Base-by-base conservation (phyloP, 1,140 invertebrate species). In the Lycorma delicatula region DNA sequence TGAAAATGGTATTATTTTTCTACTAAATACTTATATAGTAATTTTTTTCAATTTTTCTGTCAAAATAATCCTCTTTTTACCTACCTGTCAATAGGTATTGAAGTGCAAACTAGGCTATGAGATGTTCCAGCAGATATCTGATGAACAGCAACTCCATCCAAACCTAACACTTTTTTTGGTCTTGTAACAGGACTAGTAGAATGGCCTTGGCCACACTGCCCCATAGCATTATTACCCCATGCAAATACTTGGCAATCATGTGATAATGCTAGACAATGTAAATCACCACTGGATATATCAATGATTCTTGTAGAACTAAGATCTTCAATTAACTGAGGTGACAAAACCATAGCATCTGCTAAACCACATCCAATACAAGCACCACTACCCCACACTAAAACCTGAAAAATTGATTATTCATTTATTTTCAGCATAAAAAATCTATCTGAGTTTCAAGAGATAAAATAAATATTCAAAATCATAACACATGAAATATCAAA, bases 181-280 rank as follows among this genome's bases (percentile, higher is more conserved):
- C 77, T 70, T 46, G 77, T 77, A 13, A 85, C 77, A 2, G 80
- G 81, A 34, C 79, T 81, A 11, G 78, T 81, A 2, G 77, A 77
- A 67, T 84, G 82, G 7, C 83, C 83, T 65, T 82, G 79, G 13
- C 83, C 83, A 71, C 82, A 85, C 64, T 86, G 84, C 0, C 84
- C 84, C 73, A 84, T 82, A 27, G 81, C 77, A 73, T 84, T 85
- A 58, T 80, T 80, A 29, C 84, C 84, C 84, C 84, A 86, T 1
- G 83, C 80, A 70, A 74, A 81, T 11, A 81, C 79, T 72, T 79
- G 50, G 27, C 70, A 54, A 68, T 80, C 77, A 63, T 81, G 74
- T 1, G 78, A 78, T 3, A 84, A 65, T 3, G 80, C 82, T 31
- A 83, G 63, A 66, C 79, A 81, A 64, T 84, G 81, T 56, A 77